These are phyloP conservation scores for Eubucco bourcierii DNA, from an alignment of 2,113 vertebrate genomes.

Conservation along the genomic window DNA sequence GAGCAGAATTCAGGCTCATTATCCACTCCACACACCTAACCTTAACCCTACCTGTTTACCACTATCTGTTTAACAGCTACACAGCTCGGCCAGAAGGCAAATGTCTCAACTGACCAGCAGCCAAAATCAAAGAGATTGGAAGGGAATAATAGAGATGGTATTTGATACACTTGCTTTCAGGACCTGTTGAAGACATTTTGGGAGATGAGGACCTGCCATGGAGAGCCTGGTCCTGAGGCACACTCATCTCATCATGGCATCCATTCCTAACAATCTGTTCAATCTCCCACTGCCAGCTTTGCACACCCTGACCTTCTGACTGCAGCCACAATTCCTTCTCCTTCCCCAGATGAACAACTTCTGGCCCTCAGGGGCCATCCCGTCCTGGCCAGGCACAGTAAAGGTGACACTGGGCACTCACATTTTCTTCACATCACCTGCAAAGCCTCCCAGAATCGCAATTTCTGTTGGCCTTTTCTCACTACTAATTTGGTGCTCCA, in stretches of 20 bases:
- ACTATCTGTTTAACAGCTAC: not conserved
- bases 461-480: not conserved
- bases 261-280: not conserved
- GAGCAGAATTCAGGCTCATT: not conserved
- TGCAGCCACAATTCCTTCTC: not conserved
- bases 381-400: not conserved
- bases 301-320: not conserved
- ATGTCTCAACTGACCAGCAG: not conserved
- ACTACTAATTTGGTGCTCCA: not conserved
- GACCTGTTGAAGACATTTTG: not conserved
- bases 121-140: not conserved
- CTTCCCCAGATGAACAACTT: not conserved
- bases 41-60: not conserved
- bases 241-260: not conserved
- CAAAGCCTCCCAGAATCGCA: not conserved
- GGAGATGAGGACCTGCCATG: not conserved
- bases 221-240: conserved; percentile 18
- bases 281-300: not conserved
- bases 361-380: not conserved
- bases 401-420: not conserved
- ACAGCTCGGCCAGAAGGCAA: not conserved
- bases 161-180: not conserved
- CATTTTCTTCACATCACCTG: not conserved
- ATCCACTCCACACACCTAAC: not conserved
- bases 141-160: not conserved